These are phyloP conservation scores for Todiramphus chloris DNA, from an alignment of 2,113 vertebrate species.

Conservation along the genomic window DNA sequence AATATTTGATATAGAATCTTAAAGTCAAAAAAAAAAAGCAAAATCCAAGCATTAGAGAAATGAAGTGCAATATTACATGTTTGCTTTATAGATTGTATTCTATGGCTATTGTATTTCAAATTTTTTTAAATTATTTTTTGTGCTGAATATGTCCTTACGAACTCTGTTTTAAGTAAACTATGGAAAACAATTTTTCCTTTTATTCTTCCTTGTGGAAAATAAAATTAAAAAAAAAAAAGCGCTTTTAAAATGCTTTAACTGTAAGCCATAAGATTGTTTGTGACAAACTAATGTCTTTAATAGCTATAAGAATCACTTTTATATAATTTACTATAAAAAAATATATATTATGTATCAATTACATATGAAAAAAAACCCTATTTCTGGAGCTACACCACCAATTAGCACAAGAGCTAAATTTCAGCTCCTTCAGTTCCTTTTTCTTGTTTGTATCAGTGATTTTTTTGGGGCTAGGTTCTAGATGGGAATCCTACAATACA, in stretches of 20 bases:
- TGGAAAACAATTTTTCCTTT: conserved; percentile 88
- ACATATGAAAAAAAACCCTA: background rate
- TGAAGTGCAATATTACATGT: conserved; percentile 93
- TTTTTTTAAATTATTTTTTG: conserved; percentile 74
- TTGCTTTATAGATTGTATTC: conserved; percentile 84
- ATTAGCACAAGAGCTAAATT: background rate
- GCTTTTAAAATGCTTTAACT: background rate
- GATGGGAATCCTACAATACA: background rate
- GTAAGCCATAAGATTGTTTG: background rate
- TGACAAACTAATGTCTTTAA: background rate
- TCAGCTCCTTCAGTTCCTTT: background rate
- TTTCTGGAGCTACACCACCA: background rate
- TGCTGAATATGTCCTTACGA: conserved; percentile 77
- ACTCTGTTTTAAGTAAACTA: conserved; percentile 86
- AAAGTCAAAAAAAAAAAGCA: conserved; percentile 75
- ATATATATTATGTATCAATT: background rate
- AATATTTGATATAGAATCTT: conserved; percentile 87
- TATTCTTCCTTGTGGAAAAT: conserved; percentile 88
- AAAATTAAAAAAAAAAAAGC: conserved; percentile 58
- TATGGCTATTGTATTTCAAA: conserved; percentile 71
- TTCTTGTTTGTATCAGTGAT: background rate
- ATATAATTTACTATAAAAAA: background rate
- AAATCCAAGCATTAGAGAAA: conserved; percentile 87
- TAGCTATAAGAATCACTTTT: no score
- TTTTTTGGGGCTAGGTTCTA: background rate